These are phyloP conservation scores for Acleris laterana DNA, from an alignment of 2,888 invertebrate genomes.

Conservation along the genomic window DNA sequence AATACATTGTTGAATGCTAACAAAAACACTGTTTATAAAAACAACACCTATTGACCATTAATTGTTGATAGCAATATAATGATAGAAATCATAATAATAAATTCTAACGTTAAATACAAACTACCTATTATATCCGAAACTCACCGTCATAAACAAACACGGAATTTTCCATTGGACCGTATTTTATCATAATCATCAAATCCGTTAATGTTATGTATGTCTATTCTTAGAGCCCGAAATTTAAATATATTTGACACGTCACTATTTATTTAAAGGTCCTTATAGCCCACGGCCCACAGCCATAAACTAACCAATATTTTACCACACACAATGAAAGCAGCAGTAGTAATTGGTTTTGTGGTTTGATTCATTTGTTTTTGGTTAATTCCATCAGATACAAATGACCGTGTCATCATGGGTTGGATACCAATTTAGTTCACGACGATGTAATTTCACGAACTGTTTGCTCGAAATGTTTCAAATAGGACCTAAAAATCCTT, in stretches of 20 bases:
- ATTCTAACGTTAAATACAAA: neutral
- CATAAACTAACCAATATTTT: too few species aligned
- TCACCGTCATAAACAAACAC: neutral
- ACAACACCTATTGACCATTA: neutral
- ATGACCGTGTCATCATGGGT: too few species aligned
- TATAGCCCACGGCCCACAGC: too few species aligned
- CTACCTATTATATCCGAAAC: neutral
- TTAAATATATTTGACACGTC: too few species aligned
- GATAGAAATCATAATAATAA: neutral
- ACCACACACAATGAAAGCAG: too few species aligned
- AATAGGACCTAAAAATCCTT: neutral
- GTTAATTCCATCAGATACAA: too few species aligned
- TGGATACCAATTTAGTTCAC: neutral
- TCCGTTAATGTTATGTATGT: too few species aligned
- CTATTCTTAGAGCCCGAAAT: too few species aligned
- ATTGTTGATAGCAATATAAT: conserved; percentile 1
- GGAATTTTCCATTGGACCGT: neutral
- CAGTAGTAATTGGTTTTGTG: too few species aligned
- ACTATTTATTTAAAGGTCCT: too few species aligned
- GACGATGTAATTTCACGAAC: conserved; percentile 3
- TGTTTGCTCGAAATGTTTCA: neutral
- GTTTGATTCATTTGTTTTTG: too few species aligned
- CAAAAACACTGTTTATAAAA: neutral
- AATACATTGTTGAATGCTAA: too few species aligned
- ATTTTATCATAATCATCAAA: neutral